These are phyloP conservation scores for Ianthella basta DNA, from an alignment of 37 sponge, comb jelly and placozoan species.

Conservation along the genomic window DNA sequence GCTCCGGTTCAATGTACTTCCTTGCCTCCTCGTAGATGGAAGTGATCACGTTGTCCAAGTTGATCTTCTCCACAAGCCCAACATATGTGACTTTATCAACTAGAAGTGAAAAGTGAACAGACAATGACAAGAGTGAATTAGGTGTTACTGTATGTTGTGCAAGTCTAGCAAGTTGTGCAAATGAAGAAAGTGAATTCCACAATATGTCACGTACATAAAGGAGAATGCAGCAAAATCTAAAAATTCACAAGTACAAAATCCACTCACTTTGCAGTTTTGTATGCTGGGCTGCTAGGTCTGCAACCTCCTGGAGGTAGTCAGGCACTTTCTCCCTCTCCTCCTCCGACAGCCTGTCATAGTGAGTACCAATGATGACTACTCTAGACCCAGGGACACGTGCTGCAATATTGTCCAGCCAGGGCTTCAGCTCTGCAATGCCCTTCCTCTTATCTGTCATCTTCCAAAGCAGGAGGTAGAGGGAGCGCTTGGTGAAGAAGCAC, in stretches of 20 bases:
- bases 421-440: slow-evolving; percentile 43
- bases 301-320: slow-evolving; percentile 45
- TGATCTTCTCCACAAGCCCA: slow-evolving; percentile 60
- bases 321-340: slow-evolving; percentile 18
- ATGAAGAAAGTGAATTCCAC: too few species aligned
- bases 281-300: slow-evolving; percentile 38
- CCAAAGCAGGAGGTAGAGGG: slow-evolving; percentile 56
- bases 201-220: too few species aligned
- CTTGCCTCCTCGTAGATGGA: slow-evolving; percentile 84
- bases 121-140: too few species aligned
- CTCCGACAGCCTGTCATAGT: slow-evolving; percentile 40
- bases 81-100: slow-evolving; percentile 61
- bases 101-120: background rate
- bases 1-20: slow-evolving; percentile 38
- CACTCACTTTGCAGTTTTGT: slow-evolving; percentile 51
- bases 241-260: background rate
- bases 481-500: slow-evolving; percentile 61
- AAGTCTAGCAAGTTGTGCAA: too few species aligned
- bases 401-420: slow-evolving; percentile 59
- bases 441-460: slow-evolving; percentile 30
- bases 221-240: background rate
- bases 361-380: slow-evolving; percentile 57
- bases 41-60: slow-evolving; percentile 67
- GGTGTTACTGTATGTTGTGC: too few species aligned
- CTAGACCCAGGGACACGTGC: slow-evolving; percentile 43